Percentiles rank a stretch among this genome's conserved stretches.
Conservation (phyloP, 2,888 invertebrate species). For the Clostera curtula region DNA sequence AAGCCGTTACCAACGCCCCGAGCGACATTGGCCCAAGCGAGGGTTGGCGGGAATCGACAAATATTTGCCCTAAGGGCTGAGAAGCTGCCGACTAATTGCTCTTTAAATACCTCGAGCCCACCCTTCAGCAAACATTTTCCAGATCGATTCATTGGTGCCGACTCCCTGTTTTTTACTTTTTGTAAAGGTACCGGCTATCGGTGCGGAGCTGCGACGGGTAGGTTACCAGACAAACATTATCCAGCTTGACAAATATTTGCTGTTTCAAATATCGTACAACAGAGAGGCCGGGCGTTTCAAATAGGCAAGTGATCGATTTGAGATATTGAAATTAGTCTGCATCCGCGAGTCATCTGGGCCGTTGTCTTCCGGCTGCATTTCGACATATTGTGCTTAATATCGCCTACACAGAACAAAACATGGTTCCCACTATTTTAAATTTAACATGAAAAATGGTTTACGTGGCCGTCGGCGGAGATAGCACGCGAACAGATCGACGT, state of each 20-base stretch:
- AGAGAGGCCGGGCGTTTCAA: constrained; percentile 1
- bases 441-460: constrained; percentile 70
- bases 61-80: constrained; percentile 66
- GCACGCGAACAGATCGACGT: constrained; percentile 55
- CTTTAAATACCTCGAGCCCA: constrained; percentile 68
- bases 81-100: constrained; percentile 71
- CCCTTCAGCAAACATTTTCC: constrained; percentile 62
- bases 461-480: constrained; percentile 42
- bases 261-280: constrained; percentile 17
- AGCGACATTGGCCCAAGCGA: constrained; percentile 56
- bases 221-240: constrained; percentile 50
- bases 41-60: constrained; percentile 71
- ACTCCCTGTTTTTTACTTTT: constrained; percentile 45
- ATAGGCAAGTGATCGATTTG: constrained; percentile 2
- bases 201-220: constrained; percentile 29
- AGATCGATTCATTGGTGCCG: constrained; percentile 64
- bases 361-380: constrained; percentile 18
- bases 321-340: constrained; percentile 1
- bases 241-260: constrained; percentile 39
- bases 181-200: constrained; percentile 25
- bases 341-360: constrained; percentile 8
- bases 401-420: constrained; percentile 21
- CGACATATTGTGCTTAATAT: constrained; percentile 23
- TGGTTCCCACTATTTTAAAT: constrained; percentile 49
- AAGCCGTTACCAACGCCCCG: constrained; percentile 58